Conservation (phyloP, 2,888 invertebrate species). For the Amitus sp. region DNA sequence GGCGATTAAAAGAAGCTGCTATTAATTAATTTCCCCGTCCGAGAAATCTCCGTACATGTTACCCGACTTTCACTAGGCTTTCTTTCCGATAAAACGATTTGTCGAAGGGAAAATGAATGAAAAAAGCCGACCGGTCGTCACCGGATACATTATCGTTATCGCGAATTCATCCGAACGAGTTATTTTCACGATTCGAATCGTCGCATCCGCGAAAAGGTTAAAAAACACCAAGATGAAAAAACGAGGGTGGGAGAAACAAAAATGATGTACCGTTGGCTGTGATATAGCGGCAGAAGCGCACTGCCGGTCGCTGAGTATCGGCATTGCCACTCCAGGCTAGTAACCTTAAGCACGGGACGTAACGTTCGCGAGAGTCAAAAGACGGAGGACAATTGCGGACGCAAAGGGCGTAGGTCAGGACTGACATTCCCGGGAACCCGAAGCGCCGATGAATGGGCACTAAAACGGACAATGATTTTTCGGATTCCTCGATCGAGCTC, state of each 20-base stretch:
- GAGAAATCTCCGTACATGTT: too few relatives aligned
- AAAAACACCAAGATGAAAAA: too few relatives aligned
- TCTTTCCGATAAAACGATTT: not conserved
- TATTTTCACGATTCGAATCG: not conserved
- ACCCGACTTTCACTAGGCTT: too few relatives aligned
- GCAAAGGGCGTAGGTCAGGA: constrained; percentile 33
- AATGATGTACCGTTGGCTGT: not conserved
- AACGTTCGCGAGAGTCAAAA: constrained; percentile 6
- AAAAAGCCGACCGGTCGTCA: not conserved
- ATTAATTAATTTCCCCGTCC: too few relatives aligned
- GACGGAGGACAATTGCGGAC: constrained; percentile 31
- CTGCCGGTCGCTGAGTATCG: constrained; percentile 1
- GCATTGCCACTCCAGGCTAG: constrained; percentile 44
- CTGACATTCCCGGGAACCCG: constrained; percentile 28
- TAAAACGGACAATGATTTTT: not conserved
- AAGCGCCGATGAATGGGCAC: constrained; percentile 1
- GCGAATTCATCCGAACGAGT: not conserved
- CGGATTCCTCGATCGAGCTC: not conserved
- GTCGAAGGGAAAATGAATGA: not conserved
- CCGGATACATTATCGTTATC: not conserved
- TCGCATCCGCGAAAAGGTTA: not conserved
- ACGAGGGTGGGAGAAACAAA: constrained; percentile 1
- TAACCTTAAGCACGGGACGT: constrained; percentile 41
- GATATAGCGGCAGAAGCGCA: not conserved
- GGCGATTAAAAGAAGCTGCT: too few relatives aligned